Base-by-base conservation (phyloP, 64 coral and sea anemone genomes). In the Montipora cactus region DNA sequence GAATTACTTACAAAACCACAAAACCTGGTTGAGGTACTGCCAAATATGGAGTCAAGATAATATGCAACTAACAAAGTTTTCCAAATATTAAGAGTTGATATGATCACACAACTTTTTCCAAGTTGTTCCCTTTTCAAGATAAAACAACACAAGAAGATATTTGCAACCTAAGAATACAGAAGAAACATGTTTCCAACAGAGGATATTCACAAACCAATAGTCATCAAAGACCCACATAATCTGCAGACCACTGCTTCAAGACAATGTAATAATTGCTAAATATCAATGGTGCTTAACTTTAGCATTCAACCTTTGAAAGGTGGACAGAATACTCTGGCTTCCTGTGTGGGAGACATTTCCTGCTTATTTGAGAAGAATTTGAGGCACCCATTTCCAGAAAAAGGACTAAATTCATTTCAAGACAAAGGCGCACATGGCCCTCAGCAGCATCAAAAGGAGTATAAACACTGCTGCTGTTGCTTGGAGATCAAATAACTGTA, bases 281-380 rank as follows among this genome's bases (percentile, higher is more conserved):
- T 72, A 86, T 86, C 48, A 19, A 50, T 72, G 44, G 64, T 3
- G 20, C 68, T 72, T 49, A 70, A 86, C 46, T 47, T 86, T 72
- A 18, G 37, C 62, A 86, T 86, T 86, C 67, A 49, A 86, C 4
- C 62, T 86, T 86, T 86, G 64, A 69, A 86, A 84, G 71, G 81
- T 8, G 20, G 37, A 19, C 64, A 86, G 64, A 71, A 25, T 46
- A 86, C 64, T 28, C 71, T 50, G 44, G 66, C 82, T 50, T 86
- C 82, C 82, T 86, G 82, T 71, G 82, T 86, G 82, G 82, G 82
- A 71, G 82, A 86, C 22, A 86, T 86, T 86, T 86, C 82, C 82
- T 86, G 82, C 67, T n/a, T 66, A 86, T 86, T 72, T 71, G 71
- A 71, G 66, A 14, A 45, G 47, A 72, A 86, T 71, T 86, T 86